Evolutionary conservation across 1,140 invertebrate genomes (phyloP), one percentile per base, ranked within the genome.

Genomic region (Steinernema feltiae): DNA sequence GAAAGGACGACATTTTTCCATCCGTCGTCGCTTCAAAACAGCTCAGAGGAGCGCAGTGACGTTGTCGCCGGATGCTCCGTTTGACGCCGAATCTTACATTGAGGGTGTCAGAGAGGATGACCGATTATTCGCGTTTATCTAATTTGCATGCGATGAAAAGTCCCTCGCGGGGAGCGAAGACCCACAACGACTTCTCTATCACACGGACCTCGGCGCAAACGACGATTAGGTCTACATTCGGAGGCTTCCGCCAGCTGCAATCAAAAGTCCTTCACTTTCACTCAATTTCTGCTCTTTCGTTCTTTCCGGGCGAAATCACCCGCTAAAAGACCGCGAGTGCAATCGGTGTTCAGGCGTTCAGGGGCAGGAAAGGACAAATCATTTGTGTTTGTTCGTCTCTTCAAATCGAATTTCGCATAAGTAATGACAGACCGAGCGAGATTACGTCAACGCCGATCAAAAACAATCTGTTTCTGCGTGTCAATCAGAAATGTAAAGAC

Each of bases 401-500:
- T 63, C 53, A 63, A 63, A 63, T 63, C 24, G 53, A 27, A 63
- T 63, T 63, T 63, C 53, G 53, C 53, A 63, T 63, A 63, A n/a
- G 24, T 63, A 63, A 63, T 63, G 53, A 63, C 53, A 63, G 18
- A 7, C 35, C 53, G 2, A 63, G 53, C 53, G 24, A 21, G 15
- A 27, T 27, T 63, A 63, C 53, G 53, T 3, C 53, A 63, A 27
- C 53, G 12, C 41, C 53, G 24, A 63, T 63, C 53, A 21, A 63
- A 63, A 63, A 63, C 53, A 63, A 63, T 63, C 53, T 41, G n/a
- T 41, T 7, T 41, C 35, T 7, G 35, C 35, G 35, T 7, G 7
- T 7, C 35, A 18, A 41, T n/a, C n/a, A n/a, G n/a, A n/a, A n/a
- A n/a, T n/a, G n/a, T n/a, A 18, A 41, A 41, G 35, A 41, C 7